Evolutionary conservation across 2,797 vertebrate species (phyloP).

Genomic region (Fistularia tabacaria): DNA sequence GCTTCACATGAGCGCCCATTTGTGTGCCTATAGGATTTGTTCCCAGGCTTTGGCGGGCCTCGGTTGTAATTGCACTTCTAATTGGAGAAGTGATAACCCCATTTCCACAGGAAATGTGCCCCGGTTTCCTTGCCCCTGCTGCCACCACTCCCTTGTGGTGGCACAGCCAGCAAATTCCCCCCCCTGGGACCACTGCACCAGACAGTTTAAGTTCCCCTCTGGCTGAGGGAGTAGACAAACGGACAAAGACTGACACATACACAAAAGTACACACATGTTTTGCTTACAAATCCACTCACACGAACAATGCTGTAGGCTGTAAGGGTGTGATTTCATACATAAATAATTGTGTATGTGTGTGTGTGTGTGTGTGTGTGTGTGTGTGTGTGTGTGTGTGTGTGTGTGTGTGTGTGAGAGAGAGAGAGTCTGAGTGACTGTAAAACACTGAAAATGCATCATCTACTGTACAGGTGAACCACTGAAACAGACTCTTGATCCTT

Average conservation of each 20-base stretch:
- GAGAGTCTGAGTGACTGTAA: too few species aligned
- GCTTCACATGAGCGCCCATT: conserved; percentile 41
- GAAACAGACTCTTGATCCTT: too few species aligned
- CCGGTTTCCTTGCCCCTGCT: conserved; percentile 61
- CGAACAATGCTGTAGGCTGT: conserved; percentile 29
- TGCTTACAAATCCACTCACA: conserved; percentile 13
- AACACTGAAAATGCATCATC: too few species aligned
- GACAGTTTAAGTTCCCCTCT: conserved; percentile 64
- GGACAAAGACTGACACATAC: conserved; percentile 44
- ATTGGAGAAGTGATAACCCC: conserved; percentile 78
- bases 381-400: too few species aligned
- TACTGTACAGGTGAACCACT: too few species aligned
- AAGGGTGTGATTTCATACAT: conserved; percentile 44
- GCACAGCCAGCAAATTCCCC: conserved; percentile 59
- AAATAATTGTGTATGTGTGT: conserved; percentile 15
- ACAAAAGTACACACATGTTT: conserved; percentile 28
- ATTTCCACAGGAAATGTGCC: conserved; percentile 79
- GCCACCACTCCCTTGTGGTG: conserved; percentile 36
- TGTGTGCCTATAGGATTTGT: conserved; percentile 56
- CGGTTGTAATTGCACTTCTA: conserved; percentile 70
- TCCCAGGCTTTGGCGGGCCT: conserved; percentile 68
- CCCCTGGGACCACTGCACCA: conserved; percentile 61
- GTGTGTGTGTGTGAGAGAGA: too few species aligned
- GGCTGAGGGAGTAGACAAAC: conserved; percentile 50
- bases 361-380: too few species aligned